These are phyloP conservation scores for Ypsolopha scabrella DNA, from an alignment of 2,888 invertebrate genomes.

Conservation along the genomic window DNA sequence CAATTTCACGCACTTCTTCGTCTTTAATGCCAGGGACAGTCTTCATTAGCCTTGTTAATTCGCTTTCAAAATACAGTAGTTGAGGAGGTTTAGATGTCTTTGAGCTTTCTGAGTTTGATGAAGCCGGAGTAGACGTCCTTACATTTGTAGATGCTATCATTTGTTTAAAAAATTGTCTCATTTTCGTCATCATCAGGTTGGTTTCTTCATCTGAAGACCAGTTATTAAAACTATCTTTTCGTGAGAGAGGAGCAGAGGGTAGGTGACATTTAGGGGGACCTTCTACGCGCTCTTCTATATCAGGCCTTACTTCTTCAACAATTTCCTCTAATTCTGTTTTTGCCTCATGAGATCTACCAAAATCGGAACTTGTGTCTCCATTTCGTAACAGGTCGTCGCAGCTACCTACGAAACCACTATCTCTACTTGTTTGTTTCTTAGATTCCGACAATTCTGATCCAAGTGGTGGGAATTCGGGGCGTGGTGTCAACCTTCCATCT, in stretches of 20 bases:
- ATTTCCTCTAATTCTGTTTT: slow-evolving; percentile 72
- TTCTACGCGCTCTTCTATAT: slow-evolving; percentile 59
- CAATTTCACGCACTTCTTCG: slow-evolving; percentile 91
- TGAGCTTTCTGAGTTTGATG: slow-evolving; percentile 70
- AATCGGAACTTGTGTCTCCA: slow-evolving; percentile 65
- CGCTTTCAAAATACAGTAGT: slow-evolving; percentile 89
- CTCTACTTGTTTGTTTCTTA: slow-evolving; percentile 85
- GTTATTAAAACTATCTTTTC: slow-evolving; percentile 93
- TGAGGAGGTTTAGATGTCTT: slow-evolving; percentile 85
- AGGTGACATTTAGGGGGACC: slow-evolving; percentile 63
- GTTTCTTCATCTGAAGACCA: slow-evolving; percentile 96
- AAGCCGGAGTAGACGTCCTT: slow-evolving; percentile 64
- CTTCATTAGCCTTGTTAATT: slow-evolving; percentile 91
- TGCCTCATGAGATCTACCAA: slow-evolving; percentile 59
- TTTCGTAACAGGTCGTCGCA: slow-evolving; percentile 86
- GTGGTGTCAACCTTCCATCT: slow-evolving; percentile 76
- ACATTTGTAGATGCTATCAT: slow-evolving; percentile 80
- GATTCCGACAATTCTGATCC: slow-evolving; percentile 72
- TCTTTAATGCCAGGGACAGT: slow-evolving; percentile 92
- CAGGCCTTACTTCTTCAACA: slow-evolving; percentile 69
- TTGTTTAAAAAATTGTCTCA: slow-evolving; percentile 92
- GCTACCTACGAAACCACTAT: slow-evolving; percentile 90
- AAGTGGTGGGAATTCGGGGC: slow-evolving; percentile 73
- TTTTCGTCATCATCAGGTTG: slow-evolving; percentile 94
- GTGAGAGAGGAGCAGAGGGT: slow-evolving; percentile 72